Conservation (phyloP, 2,797 vertebrate genomes). For the Pseudomugil gertrudae region DNA sequence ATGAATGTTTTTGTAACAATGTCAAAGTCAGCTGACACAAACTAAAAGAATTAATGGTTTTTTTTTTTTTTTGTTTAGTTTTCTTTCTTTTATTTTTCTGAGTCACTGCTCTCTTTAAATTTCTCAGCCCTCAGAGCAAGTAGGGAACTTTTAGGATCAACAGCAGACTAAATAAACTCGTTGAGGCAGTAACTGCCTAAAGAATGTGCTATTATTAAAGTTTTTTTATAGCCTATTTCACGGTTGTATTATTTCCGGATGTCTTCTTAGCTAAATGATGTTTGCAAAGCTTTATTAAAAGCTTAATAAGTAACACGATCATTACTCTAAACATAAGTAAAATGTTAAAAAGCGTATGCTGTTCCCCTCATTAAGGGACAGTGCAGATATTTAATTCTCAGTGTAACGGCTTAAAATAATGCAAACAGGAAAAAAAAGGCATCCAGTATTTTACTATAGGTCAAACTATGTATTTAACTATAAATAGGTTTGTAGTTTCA, state of each 20-base stretch:
- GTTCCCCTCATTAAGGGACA: too few species aligned
- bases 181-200: slow-evolving; percentile 45
- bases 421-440: background rate
- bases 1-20: too few species aligned
- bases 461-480: background rate
- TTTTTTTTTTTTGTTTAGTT: slow-evolving; percentile 17
- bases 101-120: slow-evolving; percentile 50
- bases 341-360: too few species aligned
- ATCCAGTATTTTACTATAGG: background rate
- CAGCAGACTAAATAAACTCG: slow-evolving; percentile 71
- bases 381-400: background rate
- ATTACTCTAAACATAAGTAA: too few species aligned
- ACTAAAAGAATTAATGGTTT: too few species aligned
- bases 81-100: slow-evolving; percentile 18
- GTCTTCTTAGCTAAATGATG: background rate
- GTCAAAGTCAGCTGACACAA: too few species aligned
- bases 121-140: slow-evolving; percentile 49
- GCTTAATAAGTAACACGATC: background rate
- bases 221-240: background rate
- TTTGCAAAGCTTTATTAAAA: background rate
- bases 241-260: background rate
- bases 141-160: slow-evolving; percentile 64
- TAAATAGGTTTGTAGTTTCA: background rate
- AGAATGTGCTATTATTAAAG: slow-evolving; percentile 33
- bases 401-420: background rate